Base-by-base conservation (phyloP, 2,797 vertebrate species). In the Vireo griseus region DNA sequence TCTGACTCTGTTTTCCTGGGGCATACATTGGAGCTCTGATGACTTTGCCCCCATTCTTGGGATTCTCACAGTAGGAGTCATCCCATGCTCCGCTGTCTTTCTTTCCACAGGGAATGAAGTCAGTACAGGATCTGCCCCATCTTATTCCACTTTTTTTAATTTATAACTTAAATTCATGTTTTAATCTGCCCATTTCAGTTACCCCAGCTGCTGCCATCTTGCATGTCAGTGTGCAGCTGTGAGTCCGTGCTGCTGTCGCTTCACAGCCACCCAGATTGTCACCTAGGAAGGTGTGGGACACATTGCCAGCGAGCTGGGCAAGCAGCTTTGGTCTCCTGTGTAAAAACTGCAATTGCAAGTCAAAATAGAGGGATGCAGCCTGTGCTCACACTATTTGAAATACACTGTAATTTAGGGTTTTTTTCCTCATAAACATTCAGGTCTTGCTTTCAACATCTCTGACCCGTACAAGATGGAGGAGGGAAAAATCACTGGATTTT, bases 41-140 rank as follows among this genome's bases (percentile, higher is more conserved):
- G 90, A 54, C 74, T 90, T 95, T 92, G 77, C 16, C 58, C 83
- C 84, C 83, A 59, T 91, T 96, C 88, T n/a, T 92, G 51, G 74
- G 74, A 96, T 96, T 94, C 83, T 88, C 88, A 73, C 54, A 57
- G 66, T 50, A 55, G 71, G 58, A 90, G 62, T 88, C 71, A 84
- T 40, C 58, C 40, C 9, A 3, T 59, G 50, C 57, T 90, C 31
- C 3, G 1, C 55, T 1, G 0, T 33, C 28, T 63, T 83, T 33
- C 69, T 65, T 65, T 82, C 59, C 48, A 24, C 35, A 44, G 35
- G 47, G 66, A 80, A 72, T n/a, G 51, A 68, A 81, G 42, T 65
- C 3, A 1, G 24, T 44, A 28, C 12, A 13, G 26, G 25, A 88
- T 63, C 39, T 51, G 20, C 48, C 73, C 29, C 31, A 48, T 69